Base-by-base conservation (phyloP, 2,113 vertebrate genomes). In the Gorsachius goisagi region DNA sequence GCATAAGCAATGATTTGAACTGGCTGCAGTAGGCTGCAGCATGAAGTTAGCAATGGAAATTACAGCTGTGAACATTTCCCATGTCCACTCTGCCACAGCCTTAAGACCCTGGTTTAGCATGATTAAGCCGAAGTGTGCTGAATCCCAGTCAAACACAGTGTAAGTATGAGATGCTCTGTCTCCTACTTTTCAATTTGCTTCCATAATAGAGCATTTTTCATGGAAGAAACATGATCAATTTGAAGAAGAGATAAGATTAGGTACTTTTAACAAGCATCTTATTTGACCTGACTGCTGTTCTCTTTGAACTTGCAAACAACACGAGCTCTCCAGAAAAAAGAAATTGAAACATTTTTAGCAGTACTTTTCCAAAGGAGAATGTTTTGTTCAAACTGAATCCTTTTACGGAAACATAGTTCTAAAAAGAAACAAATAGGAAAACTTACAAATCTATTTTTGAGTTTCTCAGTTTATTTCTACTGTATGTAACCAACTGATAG, bases 1-100 rank as follows among this genome's bases (percentile, higher is more conserved):
- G 0, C 85, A 79, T 94, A 89, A 94, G 73, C 87, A 93, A 53
- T 95, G 32, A 95, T 88, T 89, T 95, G 82, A 95, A 91, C 76
- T 72, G 59, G 75, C 33, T 76, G 14, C 71, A 72, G 88, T 56
- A 92, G 39, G 50, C 20, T 93, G 44, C 59, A 76, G 26, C 49
- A 44, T 52, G 64, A 75, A 68, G 58, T 45, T 66, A 20, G 58
- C 80, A 50, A 50, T 16, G n/a, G 88, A 90, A 96, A 92, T 92
- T 58, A 87, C 6, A 91, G 32, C 39, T 4, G 5, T 47, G 59
- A 82, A 52, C 22, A 13, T 78, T 93, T 86, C 76, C 78, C 13
- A 16, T 10, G 89, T 90, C 69, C 72, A 50, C 17, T 87, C 26
- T 53, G 83, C 66, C 73, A 58, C 60, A 55, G 20, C 17, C 39